Evolutionary conservation across 2,888 invertebrate species (phyloP), one percentile per base, ranked within the genome.

Genomic region (Eupithecia abbreviata): DNA sequence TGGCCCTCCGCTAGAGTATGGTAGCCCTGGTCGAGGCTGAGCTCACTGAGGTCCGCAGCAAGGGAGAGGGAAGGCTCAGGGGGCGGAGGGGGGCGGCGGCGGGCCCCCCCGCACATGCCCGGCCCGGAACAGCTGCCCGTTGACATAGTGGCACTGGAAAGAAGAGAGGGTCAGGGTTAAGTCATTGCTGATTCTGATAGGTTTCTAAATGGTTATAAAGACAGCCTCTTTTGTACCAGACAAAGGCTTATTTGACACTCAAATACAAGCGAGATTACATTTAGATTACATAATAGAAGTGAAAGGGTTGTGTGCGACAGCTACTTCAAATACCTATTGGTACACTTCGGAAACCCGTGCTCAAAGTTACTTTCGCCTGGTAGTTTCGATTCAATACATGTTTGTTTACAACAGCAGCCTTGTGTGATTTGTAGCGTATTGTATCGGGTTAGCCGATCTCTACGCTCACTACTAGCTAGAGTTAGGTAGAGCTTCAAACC

Each of bases 1-100:
- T 94, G 93, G 97, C 97, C 90, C 97, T 97, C 89, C 0, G 97
- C 97, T 76, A 98, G 91, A 9, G 98, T 98, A 84, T 97, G 97
- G 92, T 98, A 98, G 2, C 98, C 98, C 90, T 98, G 97, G 91
- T 98, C 98, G 65, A 97, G 93, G 85, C 96, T 97, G 66, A 97
- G 96, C 86, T 95, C 94, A 79, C 94, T 95, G 70, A 95, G 88
- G 81, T 95, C 94, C 0, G 94, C 93, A 2, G 93, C 91, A 12
- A 94, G 89, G n/a, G 94, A 91, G 55, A 92, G 88, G 2, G 91
- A 90, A 1, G 94, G 94, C 86, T 94, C 93, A 0, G 95, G 94
- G 0, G 95, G 94, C 5, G 94, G 94, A 2, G 95, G 94, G 10
- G 94, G 93, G 6, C 94, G 87, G 13, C 94, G 85, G 15, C 94